Base-by-base conservation (phyloP, 2,113 vertebrate genomes). In the Rallus limicola region DNA sequence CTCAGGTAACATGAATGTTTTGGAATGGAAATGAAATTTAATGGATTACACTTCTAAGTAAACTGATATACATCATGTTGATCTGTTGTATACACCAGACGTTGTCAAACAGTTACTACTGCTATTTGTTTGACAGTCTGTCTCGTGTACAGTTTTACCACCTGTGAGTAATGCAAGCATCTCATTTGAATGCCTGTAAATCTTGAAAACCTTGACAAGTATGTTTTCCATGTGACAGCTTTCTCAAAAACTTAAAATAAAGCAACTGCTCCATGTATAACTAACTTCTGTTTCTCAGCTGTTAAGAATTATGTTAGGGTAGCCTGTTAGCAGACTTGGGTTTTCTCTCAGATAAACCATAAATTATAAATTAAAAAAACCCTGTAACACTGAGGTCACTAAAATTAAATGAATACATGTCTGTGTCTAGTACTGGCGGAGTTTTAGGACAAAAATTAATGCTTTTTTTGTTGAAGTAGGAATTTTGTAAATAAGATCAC, bases 61-160 rank as follows among this genome's bases (percentile, higher is more conserved):
- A 95, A 82, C 75, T 72, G 69, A 76, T 69, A 36, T 31, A 68
- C n/a, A 44, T 67, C 64, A n/a, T 21, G 36, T 52, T 81, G 78
- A 81, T 90, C 68, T 77, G 17, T 38, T 88, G 63, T 84, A 74
- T 59, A 77, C 52, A 89, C 77, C 53, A 64, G 23, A 46, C 53
- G 9, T 4, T 86, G 83, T 63, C 15, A 31, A 74, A 53, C 84
- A 72, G 50, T 77, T 79, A 88, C 34, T 65, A 4, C 46, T 65
- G 38, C 85, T 59, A 4, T 93, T 93, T 81, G 31, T 76, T 85
- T 94, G 87, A 95, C 92, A 82, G 50, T 65, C 67, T 88, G 90
- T 63, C 78, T 77, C 75, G 1, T 16, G 29, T 42, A 33, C 50
- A 40, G 59, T 79, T 91, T 28, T 29, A 50, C 81, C 88, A 80